A percentile compares a stretch with the other conserved stretches of the same genome.
phyloP scores from a whole-genome alignment of 2,113 vertebrate species.

The Aspiorhynchus laticeps region DNA sequence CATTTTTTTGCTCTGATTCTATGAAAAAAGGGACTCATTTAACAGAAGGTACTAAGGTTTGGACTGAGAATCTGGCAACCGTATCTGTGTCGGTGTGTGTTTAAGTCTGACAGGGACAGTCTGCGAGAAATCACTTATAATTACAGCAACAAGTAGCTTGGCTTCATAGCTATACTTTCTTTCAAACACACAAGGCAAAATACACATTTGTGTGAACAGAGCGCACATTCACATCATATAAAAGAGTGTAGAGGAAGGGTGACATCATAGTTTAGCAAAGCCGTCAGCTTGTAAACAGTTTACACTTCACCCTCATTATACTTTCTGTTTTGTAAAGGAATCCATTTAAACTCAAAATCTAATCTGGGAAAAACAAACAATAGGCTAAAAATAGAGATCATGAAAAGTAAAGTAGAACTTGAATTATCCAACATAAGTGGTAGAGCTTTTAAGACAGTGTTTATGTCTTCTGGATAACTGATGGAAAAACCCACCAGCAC shows the following conservation, averaged over 20 bases:
- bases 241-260: neutral
- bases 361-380: constrained; percentile 2
- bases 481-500: neutral
- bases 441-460: constrained; percentile 10
- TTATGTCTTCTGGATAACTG: constrained; percentile 22
- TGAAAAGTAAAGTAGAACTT: neutral
- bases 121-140: neutral
- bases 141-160: neutral
- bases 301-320: constrained; percentile 1
- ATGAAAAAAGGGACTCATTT: neutral
- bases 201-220: neutral
- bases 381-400: neutral
- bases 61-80: neutral
- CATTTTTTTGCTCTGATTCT: no score
- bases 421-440: neutral
- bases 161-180: neutral
- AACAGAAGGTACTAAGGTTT: neutral
- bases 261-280: neutral
- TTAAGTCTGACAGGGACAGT: neutral
- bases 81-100: neutral
- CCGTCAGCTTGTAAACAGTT: constrained; percentile 1
- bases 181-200: neutral
- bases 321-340: neutral
- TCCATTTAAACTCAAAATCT: constrained; percentile 4
- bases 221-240: constrained; percentile 10